Percentiles rank a stretch among this genome's conserved stretches.
Evolutionary conservation across 2,113 vertebrate genomes (phyloP).

Genomic region (Psammodynastes pulverulentus): DNA sequence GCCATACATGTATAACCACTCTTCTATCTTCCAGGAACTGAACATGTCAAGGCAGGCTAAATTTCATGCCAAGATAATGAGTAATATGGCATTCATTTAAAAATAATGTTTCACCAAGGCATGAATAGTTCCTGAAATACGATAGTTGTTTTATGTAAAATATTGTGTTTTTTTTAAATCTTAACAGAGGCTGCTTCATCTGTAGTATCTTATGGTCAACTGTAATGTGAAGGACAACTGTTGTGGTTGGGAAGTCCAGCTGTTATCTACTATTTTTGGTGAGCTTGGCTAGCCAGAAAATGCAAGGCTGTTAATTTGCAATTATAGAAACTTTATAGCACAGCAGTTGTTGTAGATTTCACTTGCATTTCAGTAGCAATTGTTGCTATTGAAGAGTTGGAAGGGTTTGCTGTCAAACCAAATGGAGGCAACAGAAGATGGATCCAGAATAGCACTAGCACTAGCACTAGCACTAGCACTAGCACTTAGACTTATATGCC

Average conservation of each 20-base stretch:
- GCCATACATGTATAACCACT: not conserved
- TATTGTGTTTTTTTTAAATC: not conserved
- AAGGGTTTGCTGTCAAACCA: not conserved
- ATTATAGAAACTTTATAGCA: not conserved
- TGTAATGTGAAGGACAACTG: slow-evolving; percentile 1
- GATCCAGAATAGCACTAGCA: too few relatives aligned
- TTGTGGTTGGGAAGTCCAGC: not conserved
- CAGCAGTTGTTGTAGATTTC: not conserved
- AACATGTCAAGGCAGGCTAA: not conserved
- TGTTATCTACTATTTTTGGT: slow-evolving; percentile 9
- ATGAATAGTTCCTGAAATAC: not conserved
- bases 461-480: too few relatives aligned
- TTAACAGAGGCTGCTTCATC: not conserved
- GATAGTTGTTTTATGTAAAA: not conserved
- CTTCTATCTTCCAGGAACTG: not conserved
- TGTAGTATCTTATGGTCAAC: not conserved
- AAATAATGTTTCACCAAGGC: not conserved
- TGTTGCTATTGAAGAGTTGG: not conserved
- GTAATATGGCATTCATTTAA: not conserved
- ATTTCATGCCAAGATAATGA: not conserved
- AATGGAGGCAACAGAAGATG: not conserved
- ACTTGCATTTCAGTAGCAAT: not conserved
- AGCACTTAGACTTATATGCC: too few relatives aligned
- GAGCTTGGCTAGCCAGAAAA: not conserved
- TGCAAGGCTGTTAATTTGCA: not conserved